Evolutionary conservation across 2,113 vertebrate genomes (phyloP), one percentile per base, ranked within the genome.

Genomic region (Psammodynastes pulverulentus): DNA sequence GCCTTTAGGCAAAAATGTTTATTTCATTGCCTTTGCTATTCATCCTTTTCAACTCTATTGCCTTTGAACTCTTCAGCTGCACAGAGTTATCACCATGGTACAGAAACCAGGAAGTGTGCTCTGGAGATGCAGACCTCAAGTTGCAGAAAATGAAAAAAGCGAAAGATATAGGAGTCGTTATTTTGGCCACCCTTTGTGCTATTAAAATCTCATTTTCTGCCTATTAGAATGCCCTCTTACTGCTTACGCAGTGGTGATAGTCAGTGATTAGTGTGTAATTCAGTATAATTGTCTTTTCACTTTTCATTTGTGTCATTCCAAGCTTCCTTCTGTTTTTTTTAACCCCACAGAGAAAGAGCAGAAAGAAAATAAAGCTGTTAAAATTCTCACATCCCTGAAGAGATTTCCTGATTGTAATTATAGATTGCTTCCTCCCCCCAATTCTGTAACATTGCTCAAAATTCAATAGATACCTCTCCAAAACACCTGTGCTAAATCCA

Each of bases 171-270:
- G 3, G 96, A 98, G 97, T 97, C 97, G 96, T 97, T 97, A 97
- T 98, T 98, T 97, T 97, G 97, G 97, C 98, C 98, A 98, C 98
- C 98, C 98, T 99, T 99, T 99, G 98, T 98, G 98, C 96, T 97
- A 98, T 99, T 99, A 99, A 99, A 99, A 99, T 99, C 99, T 99
- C 98, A 99, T 99, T 99, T 99, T 99, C 98, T 99, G 99, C 98
- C 98, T 99, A 98, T 99, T 99, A 99, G 98, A 97, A 98, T 98
- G 97, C 98, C 98, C 98, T 98, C 98, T 98, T 95, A 96, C 97
- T 98, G 97, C 97, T 98, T 97, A 97, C 98, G 98, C 97, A 97
- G 97, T 95, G 96, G 98, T 97, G 98, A 99, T 98, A 98, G 98
- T 98, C 98, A 95, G 97, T 98, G 98, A 99, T 98, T 98, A 99